Percentiles rank a stretch among this genome's conserved stretches.
Evolutionary conservation across 2,113 vertebrate species (phyloP).

Genomic region (Tricholaema leucomelas): DNA sequence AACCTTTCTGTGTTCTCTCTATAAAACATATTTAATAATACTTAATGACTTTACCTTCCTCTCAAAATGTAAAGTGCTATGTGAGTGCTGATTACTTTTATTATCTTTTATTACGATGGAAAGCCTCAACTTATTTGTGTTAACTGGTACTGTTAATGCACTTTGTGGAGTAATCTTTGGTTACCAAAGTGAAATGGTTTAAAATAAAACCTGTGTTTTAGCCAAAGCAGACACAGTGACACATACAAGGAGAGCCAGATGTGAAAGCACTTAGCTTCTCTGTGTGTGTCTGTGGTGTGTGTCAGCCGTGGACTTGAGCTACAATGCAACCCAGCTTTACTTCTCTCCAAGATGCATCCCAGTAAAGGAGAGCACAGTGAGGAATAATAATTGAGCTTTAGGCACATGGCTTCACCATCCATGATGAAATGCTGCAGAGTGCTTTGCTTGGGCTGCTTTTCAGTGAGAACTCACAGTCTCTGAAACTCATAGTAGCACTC

Average conservation of each 20-base stretch:
- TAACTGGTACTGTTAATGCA: conserved; percentile 56
- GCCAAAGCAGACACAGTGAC: not conserved
- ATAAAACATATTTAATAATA: conserved; percentile 63
- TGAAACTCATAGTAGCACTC: not conserved
- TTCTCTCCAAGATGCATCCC: not conserved
- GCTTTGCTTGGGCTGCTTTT: not conserved
- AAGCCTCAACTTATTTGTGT: conserved; percentile 16
- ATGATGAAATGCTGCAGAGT: not conserved
- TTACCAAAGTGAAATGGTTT: not conserved
- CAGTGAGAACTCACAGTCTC: not conserved
- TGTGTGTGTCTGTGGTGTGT: rapidly evolving
- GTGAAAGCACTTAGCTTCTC: not conserved
- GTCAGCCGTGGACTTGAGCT: not conserved
- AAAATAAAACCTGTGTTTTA: not conserved
- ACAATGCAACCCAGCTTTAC: not conserved
- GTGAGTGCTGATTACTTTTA: conserved; percentile 56
- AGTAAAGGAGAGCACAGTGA: not conserved
- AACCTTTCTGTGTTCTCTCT: conserved; percentile 25
- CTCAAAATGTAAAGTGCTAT: conserved; percentile 52
- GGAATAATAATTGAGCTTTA: not conserved
- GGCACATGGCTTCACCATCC: not conserved
- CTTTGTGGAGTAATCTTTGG: conserved; percentile 47
- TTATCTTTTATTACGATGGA: conserved; percentile 40
- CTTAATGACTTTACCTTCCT: conserved; percentile 51
- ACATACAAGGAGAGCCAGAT: not conserved